A percentile compares a stretch with the other conserved stretches of the same genome.
Evolutionary conservation across 2,888 invertebrate species (phyloP).

Genomic region (Petrophora chlorosata): DNA sequence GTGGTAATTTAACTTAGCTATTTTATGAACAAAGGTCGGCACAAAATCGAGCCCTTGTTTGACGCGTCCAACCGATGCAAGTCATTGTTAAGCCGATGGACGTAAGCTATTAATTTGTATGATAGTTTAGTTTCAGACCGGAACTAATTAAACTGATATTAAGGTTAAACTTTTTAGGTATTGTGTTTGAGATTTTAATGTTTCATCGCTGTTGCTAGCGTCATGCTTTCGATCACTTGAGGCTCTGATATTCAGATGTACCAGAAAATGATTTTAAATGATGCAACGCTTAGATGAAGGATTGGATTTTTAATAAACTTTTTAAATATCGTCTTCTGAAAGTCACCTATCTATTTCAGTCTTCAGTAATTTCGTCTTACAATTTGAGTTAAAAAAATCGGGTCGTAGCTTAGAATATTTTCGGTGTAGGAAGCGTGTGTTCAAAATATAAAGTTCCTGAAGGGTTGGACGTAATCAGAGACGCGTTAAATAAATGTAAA

Average conservation of each 20-base stretch:
- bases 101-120: slow-evolving; percentile 9
- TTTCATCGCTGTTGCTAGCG: no score
- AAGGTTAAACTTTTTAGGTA: no score
- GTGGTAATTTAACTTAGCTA: slow-evolving; percentile 46
- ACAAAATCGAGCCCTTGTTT: slow-evolving; percentile 15
- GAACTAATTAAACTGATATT: no score
- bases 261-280: no score
- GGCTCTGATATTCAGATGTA: no score
- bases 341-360: slow-evolving; percentile 5
- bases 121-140: no score
- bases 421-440: slow-evolving; percentile 8
- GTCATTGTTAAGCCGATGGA: slow-evolving; percentile 11
- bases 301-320: neutral
- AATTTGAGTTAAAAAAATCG: slow-evolving; percentile 5
- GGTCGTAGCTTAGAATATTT: slow-evolving; percentile 3
- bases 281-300: no score
- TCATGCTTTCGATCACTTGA: neutral
- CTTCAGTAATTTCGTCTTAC: slow-evolving; percentile 8
- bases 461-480: slow-evolving; percentile 14
- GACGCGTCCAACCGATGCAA: slow-evolving; percentile 4
- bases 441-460: slow-evolving; percentile 12
- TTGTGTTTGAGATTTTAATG: no score
- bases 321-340: neutral
- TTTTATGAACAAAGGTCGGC: slow-evolving; percentile 13
- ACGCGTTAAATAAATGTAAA: slow-evolving; percentile 28